phyloP scores from a whole-genome alignment of 2,888 invertebrate species.

The Tinea semifulvella region DNA sequence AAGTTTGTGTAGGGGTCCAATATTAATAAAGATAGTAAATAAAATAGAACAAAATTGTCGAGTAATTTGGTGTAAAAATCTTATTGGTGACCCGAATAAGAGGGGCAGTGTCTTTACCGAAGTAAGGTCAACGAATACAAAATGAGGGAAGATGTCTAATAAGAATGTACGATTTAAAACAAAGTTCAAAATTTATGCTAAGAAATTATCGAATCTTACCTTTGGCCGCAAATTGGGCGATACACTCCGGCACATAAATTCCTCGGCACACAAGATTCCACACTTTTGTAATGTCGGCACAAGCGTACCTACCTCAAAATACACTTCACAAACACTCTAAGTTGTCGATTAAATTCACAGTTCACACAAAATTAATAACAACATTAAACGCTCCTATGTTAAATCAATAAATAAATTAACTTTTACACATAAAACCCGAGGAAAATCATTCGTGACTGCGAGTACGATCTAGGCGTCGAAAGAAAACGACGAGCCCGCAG shows the following conservation, averaged over 20 bases:
- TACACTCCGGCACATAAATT: slow-evolving; percentile 44
- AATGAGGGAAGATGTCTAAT: too few relatives aligned
- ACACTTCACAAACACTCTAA: slow-evolving; percentile 41
- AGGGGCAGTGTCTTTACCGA: too few relatives aligned
- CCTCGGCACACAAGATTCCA: slow-evolving; percentile 44
- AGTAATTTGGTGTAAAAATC: too few relatives aligned
- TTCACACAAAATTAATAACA: slow-evolving; percentile 30
- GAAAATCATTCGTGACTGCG: slow-evolving; percentile 52
- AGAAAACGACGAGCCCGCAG: slow-evolving; percentile 33
- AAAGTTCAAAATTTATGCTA: too few relatives aligned
- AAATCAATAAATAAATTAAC: slow-evolving; percentile 35
- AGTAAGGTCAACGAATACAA: too few relatives aligned
- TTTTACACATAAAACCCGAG: slow-evolving; percentile 45
- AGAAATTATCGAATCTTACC: too few relatives aligned
- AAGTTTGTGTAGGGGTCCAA: too few relatives aligned
- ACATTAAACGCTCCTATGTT: slow-evolving; percentile 34
- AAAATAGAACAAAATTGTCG: too few relatives aligned
- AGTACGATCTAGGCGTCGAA: slow-evolving; percentile 60
- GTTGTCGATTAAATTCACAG: slow-evolving; percentile 30
- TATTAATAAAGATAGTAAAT: too few relatives aligned
- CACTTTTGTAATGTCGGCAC: slow-evolving; percentile 28
- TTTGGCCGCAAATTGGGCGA: slow-evolving; percentile 4
- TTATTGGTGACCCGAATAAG: too few relatives aligned
- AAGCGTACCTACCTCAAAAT: slow-evolving; percentile 35
- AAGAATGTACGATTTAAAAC: too few relatives aligned